A percentile compares a stretch with the other conserved stretches of the same genome.
phyloP scores from a whole-genome alignment of 2,888 invertebrate species.

The Catocala nupta region DNA sequence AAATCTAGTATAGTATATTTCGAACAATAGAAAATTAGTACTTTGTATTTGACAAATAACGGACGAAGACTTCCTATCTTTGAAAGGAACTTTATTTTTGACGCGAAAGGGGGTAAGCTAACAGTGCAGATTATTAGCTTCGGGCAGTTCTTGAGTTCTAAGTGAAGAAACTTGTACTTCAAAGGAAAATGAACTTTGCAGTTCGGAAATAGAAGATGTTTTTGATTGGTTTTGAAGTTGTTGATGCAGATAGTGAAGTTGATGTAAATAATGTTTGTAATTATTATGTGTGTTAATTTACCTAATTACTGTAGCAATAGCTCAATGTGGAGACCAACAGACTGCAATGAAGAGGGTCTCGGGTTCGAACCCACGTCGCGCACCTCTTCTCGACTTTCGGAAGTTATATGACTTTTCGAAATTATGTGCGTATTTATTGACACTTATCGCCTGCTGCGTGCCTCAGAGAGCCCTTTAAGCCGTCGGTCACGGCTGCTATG shows the following conservation, averaged over 20 bases:
- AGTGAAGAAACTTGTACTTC: constrained; percentile 14
- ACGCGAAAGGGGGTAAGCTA: constrained; percentile 58
- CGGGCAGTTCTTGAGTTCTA: constrained; percentile 41
- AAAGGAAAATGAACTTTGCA: constrained; percentile 28
- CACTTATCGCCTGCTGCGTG: too few species aligned
- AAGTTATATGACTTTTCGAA: too few species aligned
- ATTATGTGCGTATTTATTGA: too few species aligned
- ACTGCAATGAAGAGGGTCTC: too few species aligned
- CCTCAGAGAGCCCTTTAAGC: too few species aligned
- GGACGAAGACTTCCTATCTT: constrained; percentile 38
- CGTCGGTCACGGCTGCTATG: too few species aligned
- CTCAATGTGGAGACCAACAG: too few species aligned
- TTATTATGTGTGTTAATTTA: constrained; percentile 24
- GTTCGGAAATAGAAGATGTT: constrained; percentile 18
- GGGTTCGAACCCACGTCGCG: too few species aligned
- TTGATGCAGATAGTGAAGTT: constrained; percentile 22
- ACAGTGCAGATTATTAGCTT: constrained; percentile 62
- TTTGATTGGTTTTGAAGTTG: constrained; percentile 21
- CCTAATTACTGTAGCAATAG: too few species aligned
- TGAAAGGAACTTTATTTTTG: constrained; percentile 47
- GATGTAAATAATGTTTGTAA: constrained; percentile 31
- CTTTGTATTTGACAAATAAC: constrained; percentile 50
- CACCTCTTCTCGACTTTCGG: too few species aligned
- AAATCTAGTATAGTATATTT: constrained; percentile 21
- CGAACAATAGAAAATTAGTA: constrained; percentile 43